Evolutionary conservation across 1,140 invertebrate genomes (phyloP), one percentile per base, ranked within the genome.

Genomic region (Diorhabda carinulata): DNA sequence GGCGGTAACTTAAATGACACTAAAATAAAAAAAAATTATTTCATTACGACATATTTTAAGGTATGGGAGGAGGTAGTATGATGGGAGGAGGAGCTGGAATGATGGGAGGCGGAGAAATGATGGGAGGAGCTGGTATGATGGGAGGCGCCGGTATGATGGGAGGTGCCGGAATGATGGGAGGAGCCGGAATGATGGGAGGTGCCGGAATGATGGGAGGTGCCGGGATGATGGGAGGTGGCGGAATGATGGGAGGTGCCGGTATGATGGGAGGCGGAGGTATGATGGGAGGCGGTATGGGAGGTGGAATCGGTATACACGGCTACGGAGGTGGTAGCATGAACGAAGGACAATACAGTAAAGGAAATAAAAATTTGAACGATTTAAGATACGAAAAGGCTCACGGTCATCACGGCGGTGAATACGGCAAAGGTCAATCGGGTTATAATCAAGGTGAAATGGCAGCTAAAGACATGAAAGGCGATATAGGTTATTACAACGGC

Each of bases 401-500:
- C 70, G 85, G 84, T 41, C 83, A 85, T 73, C 79, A 82, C 42
- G 85, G 83, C 65, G 83, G 83, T 73, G 81, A 84, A 76, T 75
- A 81, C 3, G 84, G 84, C 66, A 80, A 84, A 70, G 84, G 84
- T 8, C 77, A 83, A 65, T 82, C 84, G 79, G 86, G 85, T 44
- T 86, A 80, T 71, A 81, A 82, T 63, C 80, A 84, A 71, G 85
- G 81, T 10, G 75, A 82, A 47, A 81, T 81, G 5, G 82, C 79
- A 3, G 80, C 82, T 6, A 84, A 84, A 69, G 83, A 82, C 64
- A 80, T 80, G 63, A 85, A 87, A 71, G 85, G 83, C 56, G 84
- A 86, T 70, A 81, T 84, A 2, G 85, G 85, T 8, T 85, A 83
- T 68, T 87, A 85, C 70, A 85, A 83, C 72, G 83, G 84, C 63